These are phyloP conservation scores for Eulemur rufifrons DNA, from an alignment of 2,113 vertebrate genomes.

Conservation along the genomic window DNA sequence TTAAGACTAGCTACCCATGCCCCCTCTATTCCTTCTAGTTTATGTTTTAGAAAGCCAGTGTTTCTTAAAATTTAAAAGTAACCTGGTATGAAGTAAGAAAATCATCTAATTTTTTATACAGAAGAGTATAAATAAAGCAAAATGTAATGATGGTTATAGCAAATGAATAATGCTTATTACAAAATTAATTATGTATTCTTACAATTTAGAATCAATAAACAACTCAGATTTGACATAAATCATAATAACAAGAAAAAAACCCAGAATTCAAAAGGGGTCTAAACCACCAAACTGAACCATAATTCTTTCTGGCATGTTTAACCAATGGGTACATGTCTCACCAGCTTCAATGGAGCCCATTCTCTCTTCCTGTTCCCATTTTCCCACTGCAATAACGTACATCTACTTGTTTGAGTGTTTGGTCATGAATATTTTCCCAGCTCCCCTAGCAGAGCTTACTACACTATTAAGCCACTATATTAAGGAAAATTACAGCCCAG, in stretches of 20 bases:
- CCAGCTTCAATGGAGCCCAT: accelerated
- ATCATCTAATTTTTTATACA: background rate
- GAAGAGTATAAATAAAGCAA: background rate
- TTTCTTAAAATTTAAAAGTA: slow-evolving; percentile 22
- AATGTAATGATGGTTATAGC: background rate
- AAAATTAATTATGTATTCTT: slow-evolving; percentile 9
- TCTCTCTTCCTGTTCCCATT: background rate
- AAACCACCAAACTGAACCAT: background rate
- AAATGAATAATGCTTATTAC: background rate
- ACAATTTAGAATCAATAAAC: background rate
- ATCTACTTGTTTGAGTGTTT: background rate
- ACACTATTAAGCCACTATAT: background rate
- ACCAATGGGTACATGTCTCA: background rate
- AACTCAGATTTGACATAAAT: background rate
- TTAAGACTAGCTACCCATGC: background rate
- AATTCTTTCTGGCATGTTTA: background rate
- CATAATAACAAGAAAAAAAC: background rate
- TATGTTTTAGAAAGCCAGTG: background rate
- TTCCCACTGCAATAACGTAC: background rate
- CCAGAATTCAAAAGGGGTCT: background rate
- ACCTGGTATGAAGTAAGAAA: background rate
- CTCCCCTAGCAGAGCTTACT: background rate
- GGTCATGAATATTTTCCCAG: background rate
- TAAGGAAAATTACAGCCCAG: background rate
- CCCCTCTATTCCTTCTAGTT: background rate